Evolutionary conservation across 1,140 invertebrate genomes (phyloP).

Genomic region (Leucophenga varia): DNA sequence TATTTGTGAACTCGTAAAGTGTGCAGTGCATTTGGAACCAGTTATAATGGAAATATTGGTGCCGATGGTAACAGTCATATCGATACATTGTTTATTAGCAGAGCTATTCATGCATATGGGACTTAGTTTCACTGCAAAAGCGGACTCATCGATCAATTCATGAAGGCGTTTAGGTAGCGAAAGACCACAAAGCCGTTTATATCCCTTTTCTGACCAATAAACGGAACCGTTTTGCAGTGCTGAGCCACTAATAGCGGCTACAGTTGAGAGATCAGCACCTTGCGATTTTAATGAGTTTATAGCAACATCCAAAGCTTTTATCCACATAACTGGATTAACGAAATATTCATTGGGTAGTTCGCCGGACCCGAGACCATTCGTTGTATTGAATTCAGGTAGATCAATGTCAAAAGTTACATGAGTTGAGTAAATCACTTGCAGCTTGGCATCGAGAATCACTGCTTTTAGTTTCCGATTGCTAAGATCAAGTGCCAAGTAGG

Average conservation of each 20-base stretch:
- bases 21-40: constrained; percentile 85
- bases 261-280: constrained; percentile 78
- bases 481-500: constrained; percentile 30
- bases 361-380: not conserved
- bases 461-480: constrained; percentile 11
- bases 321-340: constrained; percentile 87
- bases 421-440: constrained; percentile 8
- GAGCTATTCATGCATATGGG: constrained; percentile 95
- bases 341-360: constrained; percentile 32
- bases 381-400: constrained; percentile 25
- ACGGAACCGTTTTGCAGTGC: constrained; percentile 96
- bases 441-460: constrained; percentile 19
- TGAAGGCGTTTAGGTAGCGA: constrained; percentile 74
- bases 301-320: constrained; percentile 89
- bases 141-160: constrained; percentile 71
- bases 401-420: constrained; percentile 25
- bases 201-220: constrained; percentile 82
- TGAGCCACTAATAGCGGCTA: constrained; percentile 81
- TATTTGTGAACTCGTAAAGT: constrained; percentile 92
- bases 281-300: constrained; percentile 77
- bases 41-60: constrained; percentile 81
- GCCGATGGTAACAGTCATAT: constrained; percentile 76
- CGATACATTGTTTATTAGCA: constrained; percentile 73
- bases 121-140: constrained; percentile 76
- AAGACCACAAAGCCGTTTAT: constrained; percentile 66